Conservation (phyloP, 2,113 vertebrate genomes). For the Pelecanus crispus region DNA sequence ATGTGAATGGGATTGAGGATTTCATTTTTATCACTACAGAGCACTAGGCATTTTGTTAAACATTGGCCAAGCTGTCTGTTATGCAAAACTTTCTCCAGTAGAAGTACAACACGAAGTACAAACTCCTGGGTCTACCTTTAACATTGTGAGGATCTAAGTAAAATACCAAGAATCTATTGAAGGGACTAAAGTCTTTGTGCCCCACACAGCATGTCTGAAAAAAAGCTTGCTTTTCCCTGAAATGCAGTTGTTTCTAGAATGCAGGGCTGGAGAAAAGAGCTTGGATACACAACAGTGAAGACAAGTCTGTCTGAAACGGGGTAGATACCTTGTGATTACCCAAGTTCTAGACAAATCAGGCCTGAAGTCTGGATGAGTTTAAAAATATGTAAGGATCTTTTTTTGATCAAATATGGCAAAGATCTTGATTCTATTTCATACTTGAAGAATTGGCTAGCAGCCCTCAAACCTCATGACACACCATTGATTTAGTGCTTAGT, state of each 20-base stretch:
- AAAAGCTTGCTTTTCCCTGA: neutral
- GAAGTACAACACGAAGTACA: neutral
- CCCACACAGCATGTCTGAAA: neutral
- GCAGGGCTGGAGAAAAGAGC: neutral
- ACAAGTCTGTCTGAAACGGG: neutral
- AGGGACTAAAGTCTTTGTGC: neutral
- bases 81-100: neutral
- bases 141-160: neutral
- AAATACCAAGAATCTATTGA: neutral
- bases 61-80: neutral
- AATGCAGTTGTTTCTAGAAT: neutral
- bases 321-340: neutral
- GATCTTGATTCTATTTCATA: neutral
- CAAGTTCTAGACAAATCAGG: neutral
- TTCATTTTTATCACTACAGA: conserved; percentile 34
- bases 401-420: neutral
- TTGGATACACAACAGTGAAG: neutral
- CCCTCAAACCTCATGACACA: neutral
- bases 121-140: neutral
- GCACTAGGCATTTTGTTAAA: conserved; percentile 20
- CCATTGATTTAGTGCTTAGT: neutral
- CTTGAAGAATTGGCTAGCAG: neutral
- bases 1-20: conserved; percentile 18
- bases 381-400: neutral
- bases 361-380: neutral